phyloP scores from a whole-genome alignment of 2,113 vertebrate genomes.

The Channa argus region DNA sequence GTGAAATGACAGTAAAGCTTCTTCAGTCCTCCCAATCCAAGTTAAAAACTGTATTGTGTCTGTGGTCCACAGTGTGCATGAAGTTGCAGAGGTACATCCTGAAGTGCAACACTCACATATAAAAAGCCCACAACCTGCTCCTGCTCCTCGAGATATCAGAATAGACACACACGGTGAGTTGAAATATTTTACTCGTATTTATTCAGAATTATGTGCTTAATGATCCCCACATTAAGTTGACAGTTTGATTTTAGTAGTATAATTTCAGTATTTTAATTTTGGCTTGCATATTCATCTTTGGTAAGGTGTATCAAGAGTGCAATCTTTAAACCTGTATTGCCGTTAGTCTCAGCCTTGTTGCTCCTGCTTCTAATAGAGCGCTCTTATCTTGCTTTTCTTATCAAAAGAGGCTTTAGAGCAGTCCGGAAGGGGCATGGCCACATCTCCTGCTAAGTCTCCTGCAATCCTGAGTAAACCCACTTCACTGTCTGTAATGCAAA shows the following conservation, averaged over 20 bases:
- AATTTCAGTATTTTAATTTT: not conserved
- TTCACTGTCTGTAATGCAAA: conserved; percentile 26
- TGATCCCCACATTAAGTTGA: not conserved
- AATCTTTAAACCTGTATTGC: not conserved
- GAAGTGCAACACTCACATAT: conserved; percentile 43
- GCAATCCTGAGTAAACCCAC: conserved; percentile 39
- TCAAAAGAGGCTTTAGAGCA: conserved; percentile 53
- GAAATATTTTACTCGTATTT: conserved; percentile 27
- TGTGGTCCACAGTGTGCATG: conserved; percentile 51
- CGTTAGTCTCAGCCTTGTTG: not conserved
- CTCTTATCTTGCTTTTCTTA: conserved; percentile 16
- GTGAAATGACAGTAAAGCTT: no score
- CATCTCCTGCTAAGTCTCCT: conserved; percentile 78
- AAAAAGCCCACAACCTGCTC: conserved; percentile 40
- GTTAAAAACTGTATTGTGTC: conserved; percentile 7
- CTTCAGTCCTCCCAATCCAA: no score
- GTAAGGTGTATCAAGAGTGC: not conserved
- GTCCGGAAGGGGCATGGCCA: conserved; percentile 81
- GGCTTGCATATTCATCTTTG: not conserved
- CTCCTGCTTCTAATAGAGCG: not conserved
- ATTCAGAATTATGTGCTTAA: conserved; percentile 1
- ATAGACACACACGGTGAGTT: conserved; percentile 41
- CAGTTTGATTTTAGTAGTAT: not conserved
- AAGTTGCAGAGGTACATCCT: conserved; percentile 36
- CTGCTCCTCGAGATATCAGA: conserved; percentile 24